Evolutionary conservation across 2,888 invertebrate genomes (phyloP), one percentile per base, ranked within the genome.

Genomic region (Pedicia rivosa): DNA sequence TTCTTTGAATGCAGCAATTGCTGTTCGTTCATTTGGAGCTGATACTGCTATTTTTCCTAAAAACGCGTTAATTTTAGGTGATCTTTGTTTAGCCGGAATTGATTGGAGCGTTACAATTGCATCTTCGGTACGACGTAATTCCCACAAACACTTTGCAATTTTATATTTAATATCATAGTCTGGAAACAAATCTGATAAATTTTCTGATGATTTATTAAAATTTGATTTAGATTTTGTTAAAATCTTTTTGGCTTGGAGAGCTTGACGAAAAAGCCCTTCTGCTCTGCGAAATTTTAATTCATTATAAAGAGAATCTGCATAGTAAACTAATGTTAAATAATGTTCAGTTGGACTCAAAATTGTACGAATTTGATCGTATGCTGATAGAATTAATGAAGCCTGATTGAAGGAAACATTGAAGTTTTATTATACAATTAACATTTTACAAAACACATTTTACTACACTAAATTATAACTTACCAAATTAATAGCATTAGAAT

Each of bases 1-100:
- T 61, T 84, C 84, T 54, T 80, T 83, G 53, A 77, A 86, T 20
- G 77, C 74, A 2, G 74, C 67, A 35, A 78, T 72, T 1, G 82
- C 82, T 12, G 77, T 74, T 35, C 76, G 58, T 46, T 78, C 78
- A 62, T 73, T 72, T 9, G 78, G 78, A 38, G 67, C 67, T 42
- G 74, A 70, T 47, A 73, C 71, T 47, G 78, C 78, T 45, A 84
- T 64, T 52, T 75, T 74, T 5, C 77, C 84, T 36, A 86, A 55
- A 9, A 82, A 73, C 70, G 83, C 73, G 51, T 84, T 80, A 4
- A 83, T 69, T 54, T 78, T 77, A 1, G 79, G 66, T 15, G 73
- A 74, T 38, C 83, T 63, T 37, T 72, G 69, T 50, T 78, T 76
- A 1, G 68, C 72, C 15, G 75, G 70, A 40, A 60, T 48, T 10